Base-by-base conservation (phyloP, 2,888 invertebrate species). In the Griposia aprilina region DNA sequence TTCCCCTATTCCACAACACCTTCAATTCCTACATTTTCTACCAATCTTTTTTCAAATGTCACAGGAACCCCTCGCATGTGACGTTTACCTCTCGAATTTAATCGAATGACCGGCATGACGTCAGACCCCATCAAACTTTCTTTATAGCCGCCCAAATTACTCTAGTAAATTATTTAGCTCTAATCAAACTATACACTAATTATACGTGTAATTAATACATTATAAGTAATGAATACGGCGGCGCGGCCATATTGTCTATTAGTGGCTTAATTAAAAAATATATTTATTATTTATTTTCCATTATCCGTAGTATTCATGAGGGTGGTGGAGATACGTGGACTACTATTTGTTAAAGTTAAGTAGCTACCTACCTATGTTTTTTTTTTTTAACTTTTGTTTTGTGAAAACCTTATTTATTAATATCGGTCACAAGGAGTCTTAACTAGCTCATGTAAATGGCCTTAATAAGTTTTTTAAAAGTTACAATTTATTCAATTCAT, bases 171-270 rank as follows among this genome's bases (percentile, higher is more conserved):
- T 90, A 92, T 92, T 90, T 84, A 88, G 83, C 76, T 82, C 85
- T 91, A 88, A 91, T 90, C 90, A 91, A 92, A 91, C 90, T 91
- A 91, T 90, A 91, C 86, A 86, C 88, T 90, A 91, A 91, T 91
- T 91, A 90, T 88, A 84, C 85, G 88, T 76, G 87, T 90, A 87
- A 89, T 92, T 90, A 89, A 90, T 89, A 90, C 90, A 90, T 90
- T 86, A 92, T 86, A 87, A 81, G 74, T 87, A 82, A 86, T 86
- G 50, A 81, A 84, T 81, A 81, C 87, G 87, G 79, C 74, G 76
- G 68, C 48, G 76, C 74, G 82, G 88, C 83, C 85, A 84, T 89
- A 83, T 84, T 86, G 84, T 87, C 83, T 87, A 77, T 72, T 89
- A 89, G 88, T 85, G 67, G 89, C 81, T 88, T 90, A 85, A 89